phyloP scores from a whole-genome alignment of 2,888 invertebrate species.

The Crossocerus cetratus region DNA sequence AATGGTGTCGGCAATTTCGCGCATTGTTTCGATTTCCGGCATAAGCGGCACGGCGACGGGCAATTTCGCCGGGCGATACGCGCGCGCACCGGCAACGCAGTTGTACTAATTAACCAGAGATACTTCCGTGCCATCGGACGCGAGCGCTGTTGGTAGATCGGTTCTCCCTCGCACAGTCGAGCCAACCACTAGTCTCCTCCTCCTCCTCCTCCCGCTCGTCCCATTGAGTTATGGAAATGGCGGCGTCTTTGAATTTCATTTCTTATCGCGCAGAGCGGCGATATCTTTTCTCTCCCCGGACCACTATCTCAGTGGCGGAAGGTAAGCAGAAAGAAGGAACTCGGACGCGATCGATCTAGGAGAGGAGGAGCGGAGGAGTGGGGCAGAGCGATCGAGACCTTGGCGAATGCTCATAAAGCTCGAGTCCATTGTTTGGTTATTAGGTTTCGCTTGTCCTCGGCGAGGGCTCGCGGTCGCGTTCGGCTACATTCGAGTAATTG shows the following conservation, averaged over 20 bases:
- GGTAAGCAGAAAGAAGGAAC: no score
- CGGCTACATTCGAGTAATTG: slow-evolving; percentile 60
- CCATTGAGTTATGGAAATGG: no score
- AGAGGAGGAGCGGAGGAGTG: background rate
- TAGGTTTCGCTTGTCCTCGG: slow-evolving; percentile 45
- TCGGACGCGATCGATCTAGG: background rate
- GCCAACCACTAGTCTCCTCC: background rate
- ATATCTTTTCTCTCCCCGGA: background rate
- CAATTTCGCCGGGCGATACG: slow-evolving; percentile 56
- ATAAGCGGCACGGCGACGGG: slow-evolving; percentile 43
- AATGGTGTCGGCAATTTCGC: slow-evolving; percentile 59
- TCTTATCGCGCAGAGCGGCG: background rate
- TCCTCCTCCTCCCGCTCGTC: background rate
- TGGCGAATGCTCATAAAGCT: slow-evolving; percentile 9
- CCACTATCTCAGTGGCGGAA: no score
- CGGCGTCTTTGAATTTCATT: background rate
- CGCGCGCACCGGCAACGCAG: background rate
- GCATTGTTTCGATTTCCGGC: slow-evolving; percentile 65
- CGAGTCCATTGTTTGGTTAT: slow-evolving; percentile 50
- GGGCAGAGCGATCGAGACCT: background rate
- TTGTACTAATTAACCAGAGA: background rate
- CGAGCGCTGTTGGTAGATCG: no score
- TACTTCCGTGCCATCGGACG: no score
- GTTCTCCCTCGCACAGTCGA: no score
- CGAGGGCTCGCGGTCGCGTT: slow-evolving; percentile 41